phyloP scores from a whole-genome alignment of 2,888 invertebrate species.

The Agriotes lineatus region DNA sequence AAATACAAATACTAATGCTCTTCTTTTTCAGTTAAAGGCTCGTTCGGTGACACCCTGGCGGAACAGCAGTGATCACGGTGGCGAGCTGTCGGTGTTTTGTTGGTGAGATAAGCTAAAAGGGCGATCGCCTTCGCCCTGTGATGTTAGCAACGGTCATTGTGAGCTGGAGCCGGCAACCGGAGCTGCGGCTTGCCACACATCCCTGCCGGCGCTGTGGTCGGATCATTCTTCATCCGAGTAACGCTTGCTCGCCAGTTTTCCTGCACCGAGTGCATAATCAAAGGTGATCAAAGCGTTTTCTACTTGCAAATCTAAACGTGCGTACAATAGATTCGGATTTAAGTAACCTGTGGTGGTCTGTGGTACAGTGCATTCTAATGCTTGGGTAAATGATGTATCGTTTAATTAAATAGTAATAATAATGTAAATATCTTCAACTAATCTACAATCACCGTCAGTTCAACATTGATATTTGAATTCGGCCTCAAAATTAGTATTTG shows the following conservation, averaged over 20 bases:
- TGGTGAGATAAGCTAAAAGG: conserved; percentile 74
- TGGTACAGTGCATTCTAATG: conserved; percentile 43
- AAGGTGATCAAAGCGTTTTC: conserved; percentile 37
- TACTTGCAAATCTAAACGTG: conserved; percentile 16
- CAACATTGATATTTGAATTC: conserved; percentile 35
- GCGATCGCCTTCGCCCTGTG: conserved; percentile 59
- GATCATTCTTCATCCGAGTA: conserved; percentile 45
- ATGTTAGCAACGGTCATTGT: conserved; percentile 41
- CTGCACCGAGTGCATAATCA: conserved; percentile 39
- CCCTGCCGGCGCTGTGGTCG: conserved; percentile 46
- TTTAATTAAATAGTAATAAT: conserved; percentile 40
- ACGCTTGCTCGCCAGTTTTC: conserved; percentile 32
- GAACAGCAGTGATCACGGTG: conserved; percentile 76
- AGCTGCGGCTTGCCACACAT: conserved; percentile 43
- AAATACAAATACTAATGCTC: neutral
- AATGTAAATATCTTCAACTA: conserved; percentile 47
- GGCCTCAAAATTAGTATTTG: conserved; percentile 36
- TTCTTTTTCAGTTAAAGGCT: conserved; percentile 75
- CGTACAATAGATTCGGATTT: conserved; percentile 11
- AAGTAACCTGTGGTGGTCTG: conserved; percentile 38
- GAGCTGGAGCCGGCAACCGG: conserved; percentile 41
- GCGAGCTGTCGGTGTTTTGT: conserved; percentile 84
- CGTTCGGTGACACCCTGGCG: conserved; percentile 83
- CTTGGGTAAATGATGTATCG: conserved; percentile 41
- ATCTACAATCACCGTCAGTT: conserved; percentile 46